Percentiles rank a stretch among this genome's conserved stretches.
Evolutionary conservation across 1,140 invertebrate genomes (phyloP).

Genomic region (Caenorhabditis latens): DNA sequence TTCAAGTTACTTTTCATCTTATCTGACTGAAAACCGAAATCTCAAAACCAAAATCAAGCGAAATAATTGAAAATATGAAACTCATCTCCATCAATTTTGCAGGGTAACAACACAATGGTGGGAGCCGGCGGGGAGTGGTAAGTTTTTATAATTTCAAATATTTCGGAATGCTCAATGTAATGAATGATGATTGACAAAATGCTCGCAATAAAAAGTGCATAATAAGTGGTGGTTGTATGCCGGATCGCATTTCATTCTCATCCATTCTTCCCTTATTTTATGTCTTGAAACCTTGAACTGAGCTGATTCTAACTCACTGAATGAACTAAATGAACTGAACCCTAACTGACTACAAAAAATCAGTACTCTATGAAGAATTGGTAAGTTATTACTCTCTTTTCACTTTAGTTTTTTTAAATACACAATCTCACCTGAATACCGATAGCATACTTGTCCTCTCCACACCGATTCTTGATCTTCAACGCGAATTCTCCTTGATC

Average conservation of each 20-base stretch:
- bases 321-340: not conserved
- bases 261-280: not conserved
- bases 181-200: not conserved
- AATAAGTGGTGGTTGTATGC: constrained; percentile 42
- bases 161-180: not conserved
- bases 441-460: constrained; percentile 58
- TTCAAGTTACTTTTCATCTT: too few species aligned
- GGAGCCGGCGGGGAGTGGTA: constrained; percentile 45
- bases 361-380: not conserved
- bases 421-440: constrained; percentile 56
- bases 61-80: not conserved
- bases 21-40: not conserved
- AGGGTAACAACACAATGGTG: constrained; percentile 60
- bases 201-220: constrained; percentile 45
- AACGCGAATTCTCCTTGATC: constrained; percentile 62
- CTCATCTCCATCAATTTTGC: constrained; percentile 29
- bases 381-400: not conserved
- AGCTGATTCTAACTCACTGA: not conserved
- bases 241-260: constrained; percentile 25
- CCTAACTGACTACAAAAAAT: not conserved
- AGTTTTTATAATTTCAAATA: constrained; percentile 9
- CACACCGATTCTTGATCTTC: constrained; percentile 60
- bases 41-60: not conserved
- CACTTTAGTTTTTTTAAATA: not conserved
- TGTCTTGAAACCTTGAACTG: not conserved